A percentile compares a stretch with the other conserved stretches of the same genome.
Conservation (phyloP, 35 echinoderm and acorn worm species). For the Ptychodera flava region DNA sequence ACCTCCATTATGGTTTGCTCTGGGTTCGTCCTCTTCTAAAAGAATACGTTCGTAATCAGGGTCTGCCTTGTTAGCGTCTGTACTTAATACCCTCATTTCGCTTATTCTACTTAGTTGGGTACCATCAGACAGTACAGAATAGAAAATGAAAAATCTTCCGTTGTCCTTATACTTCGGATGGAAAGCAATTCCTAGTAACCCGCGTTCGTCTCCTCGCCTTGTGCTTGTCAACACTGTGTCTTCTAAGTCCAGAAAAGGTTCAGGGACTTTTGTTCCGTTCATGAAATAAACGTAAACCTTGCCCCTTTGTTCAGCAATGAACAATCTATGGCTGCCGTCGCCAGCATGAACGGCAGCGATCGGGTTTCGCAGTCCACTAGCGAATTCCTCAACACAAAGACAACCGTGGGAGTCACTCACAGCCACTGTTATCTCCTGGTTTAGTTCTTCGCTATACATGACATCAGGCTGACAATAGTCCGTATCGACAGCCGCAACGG, state of each 20-base stretch:
- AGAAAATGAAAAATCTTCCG: conserved; percentile 69
- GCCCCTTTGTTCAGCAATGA: conserved; percentile 75
- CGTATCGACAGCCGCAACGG: conserved; percentile 40
- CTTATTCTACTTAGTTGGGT: conserved; percentile 38
- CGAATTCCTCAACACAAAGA: conserved; percentile 90
- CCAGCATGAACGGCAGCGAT: conserved; percentile 64
- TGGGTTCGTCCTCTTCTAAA: conserved; percentile 64
- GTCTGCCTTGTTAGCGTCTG: conserved; percentile 63
- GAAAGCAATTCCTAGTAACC: conserved; percentile 78
- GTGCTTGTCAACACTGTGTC: conserved; percentile 37
- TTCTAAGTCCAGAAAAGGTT: conserved; percentile 80
- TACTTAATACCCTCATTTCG: conserved; percentile 39
- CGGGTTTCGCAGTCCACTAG: conserved; percentile 72
- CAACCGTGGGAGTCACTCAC: conserved; percentile 47
- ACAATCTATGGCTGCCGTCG: conserved; percentile 77
- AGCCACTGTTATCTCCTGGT: conserved; percentile 32
- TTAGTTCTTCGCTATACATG: conserved; percentile 32
- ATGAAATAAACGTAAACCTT: conserved; percentile 55
- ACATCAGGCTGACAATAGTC: conserved; percentile 80
- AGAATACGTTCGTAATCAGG: conserved; percentile 48
- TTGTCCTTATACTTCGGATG: conserved; percentile 74
- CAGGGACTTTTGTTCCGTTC: conserved; percentile 52
- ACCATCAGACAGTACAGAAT: conserved; percentile 22
- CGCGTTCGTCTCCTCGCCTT: conserved; percentile 69
- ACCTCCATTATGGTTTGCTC: conserved; percentile 86